phyloP scores from a whole-genome alignment of 2,888 invertebrate genomes.

The Thelaira solivaga region DNA sequence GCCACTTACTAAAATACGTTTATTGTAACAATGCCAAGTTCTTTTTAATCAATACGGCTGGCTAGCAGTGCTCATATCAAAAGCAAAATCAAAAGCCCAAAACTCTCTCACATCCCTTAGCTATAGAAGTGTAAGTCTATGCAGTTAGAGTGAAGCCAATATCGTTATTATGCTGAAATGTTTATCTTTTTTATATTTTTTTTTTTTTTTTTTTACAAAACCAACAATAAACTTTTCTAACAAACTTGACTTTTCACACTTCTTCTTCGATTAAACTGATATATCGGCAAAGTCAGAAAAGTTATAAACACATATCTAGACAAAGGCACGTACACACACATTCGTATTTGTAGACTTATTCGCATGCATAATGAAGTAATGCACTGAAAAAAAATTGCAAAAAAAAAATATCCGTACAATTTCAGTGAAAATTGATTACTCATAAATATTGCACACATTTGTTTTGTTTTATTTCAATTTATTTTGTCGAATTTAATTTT shows the following conservation, averaged over 20 bases:
- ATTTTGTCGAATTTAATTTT: no score
- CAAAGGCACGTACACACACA: background rate
- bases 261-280: constrained; percentile 51
- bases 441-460: no score
- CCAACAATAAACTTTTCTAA: constrained; percentile 62
- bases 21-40: constrained; percentile 23
- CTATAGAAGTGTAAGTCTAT: constrained; percentile 4
- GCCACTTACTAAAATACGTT: background rate
- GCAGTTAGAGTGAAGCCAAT: constrained; percentile 27
- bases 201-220: constrained; percentile 55
- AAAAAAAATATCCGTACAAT: background rate
- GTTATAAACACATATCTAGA: constrained; percentile 28
- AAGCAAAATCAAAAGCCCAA: background rate
- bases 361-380: background rate
- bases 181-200: no score
- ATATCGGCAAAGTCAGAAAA: constrained; percentile 38
- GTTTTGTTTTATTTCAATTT: no score
- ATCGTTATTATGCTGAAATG: constrained; percentile 65
- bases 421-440: background rate
- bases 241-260: constrained; percentile 66
- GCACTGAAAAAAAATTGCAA: background rate
- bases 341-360: background rate
- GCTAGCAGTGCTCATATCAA: background rate
- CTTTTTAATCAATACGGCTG: constrained; percentile 7
- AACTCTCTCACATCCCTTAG: background rate